phyloP scores from a whole-genome alignment of 1,140 invertebrate species.

The Platyscapa corneri region DNA sequence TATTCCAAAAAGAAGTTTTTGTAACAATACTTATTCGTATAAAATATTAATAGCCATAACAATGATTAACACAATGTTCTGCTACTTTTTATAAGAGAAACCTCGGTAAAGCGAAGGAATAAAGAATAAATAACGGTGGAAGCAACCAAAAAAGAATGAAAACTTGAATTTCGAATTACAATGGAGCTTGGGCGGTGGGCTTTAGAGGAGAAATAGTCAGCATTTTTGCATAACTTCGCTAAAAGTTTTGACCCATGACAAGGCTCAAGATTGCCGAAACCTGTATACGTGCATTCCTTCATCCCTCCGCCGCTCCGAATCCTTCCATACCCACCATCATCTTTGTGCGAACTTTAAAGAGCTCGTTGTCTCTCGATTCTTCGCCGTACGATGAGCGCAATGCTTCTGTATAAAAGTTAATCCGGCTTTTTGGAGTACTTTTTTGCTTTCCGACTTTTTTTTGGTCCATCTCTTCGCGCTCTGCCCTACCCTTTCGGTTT shows the following conservation, averaged over 20 bases:
- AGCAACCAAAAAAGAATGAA: background rate
- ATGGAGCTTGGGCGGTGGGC: background rate
- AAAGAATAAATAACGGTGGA: background rate
- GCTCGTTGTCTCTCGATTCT: background rate
- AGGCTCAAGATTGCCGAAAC: background rate
- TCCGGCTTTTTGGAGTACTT: conserved; percentile 15
- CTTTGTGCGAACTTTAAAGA: conserved; percentile 19
- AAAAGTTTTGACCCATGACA: background rate
- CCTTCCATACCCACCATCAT: background rate
- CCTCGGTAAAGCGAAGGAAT: background rate
- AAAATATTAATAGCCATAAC: background rate
- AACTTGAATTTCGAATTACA: conserved; percentile 27
- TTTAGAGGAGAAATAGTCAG: background rate
- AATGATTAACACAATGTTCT: background rate
- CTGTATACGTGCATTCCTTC: background rate
- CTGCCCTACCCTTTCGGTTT: background rate
- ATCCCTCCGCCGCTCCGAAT: background rate
- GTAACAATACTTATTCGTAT: background rate
- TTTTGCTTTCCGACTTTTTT: conserved; percentile 7
- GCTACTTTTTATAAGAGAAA: background rate
- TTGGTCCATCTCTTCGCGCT: background rate
- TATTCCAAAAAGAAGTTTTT: background rate
- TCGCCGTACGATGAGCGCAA: conserved; percentile 5
- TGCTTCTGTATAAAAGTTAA: conserved; percentile 35
- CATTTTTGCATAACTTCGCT: conserved; percentile 20